phyloP scores from a whole-genome alignment of 2,888 invertebrate species.

The Agrotis puta region DNA sequence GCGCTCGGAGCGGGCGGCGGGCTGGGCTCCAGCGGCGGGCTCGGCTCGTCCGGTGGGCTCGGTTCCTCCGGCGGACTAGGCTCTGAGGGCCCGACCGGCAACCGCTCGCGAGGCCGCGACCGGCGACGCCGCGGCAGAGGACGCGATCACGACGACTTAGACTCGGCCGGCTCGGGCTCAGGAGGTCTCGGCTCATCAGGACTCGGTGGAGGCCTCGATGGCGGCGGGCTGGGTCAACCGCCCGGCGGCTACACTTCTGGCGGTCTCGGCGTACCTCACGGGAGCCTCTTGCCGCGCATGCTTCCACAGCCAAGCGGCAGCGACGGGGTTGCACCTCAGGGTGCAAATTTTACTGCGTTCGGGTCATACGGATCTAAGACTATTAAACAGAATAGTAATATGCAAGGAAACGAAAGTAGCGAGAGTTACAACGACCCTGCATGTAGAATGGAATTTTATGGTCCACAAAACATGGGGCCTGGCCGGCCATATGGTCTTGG shows the following conservation, averaged over 20 bases:
- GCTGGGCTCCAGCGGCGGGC: slow-evolving; percentile 72
- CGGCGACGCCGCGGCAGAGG: slow-evolving; percentile 87
- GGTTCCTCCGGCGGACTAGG: slow-evolving; percentile 69
- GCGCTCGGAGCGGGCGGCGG: slow-evolving; percentile 70
- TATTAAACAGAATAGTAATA: slow-evolving; percentile 71
- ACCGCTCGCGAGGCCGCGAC: slow-evolving; percentile 80
- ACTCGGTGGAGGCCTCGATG: slow-evolving; percentile 72
- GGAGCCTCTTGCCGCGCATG: slow-evolving; percentile 87
- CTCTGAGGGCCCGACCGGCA: slow-evolving; percentile 63
- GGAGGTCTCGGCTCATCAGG: slow-evolving; percentile 77
- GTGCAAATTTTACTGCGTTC: slow-evolving; percentile 87
- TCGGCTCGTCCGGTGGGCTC: slow-evolving; percentile 69
- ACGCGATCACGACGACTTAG: slow-evolving; percentile 80
- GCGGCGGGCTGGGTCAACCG: slow-evolving; percentile 77
- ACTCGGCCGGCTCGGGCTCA: slow-evolving; percentile 72
- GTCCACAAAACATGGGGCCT: slow-evolving; percentile 81
- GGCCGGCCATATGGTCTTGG: slow-evolving; percentile 79
- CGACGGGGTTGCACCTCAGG: slow-evolving; percentile 79
- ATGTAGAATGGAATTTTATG: slow-evolving; percentile 77
- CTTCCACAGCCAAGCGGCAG: slow-evolving; percentile 79
- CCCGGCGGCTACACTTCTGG: slow-evolving; percentile 81
- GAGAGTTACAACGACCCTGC: slow-evolving; percentile 72
- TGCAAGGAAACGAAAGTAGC: slow-evolving; percentile 69
- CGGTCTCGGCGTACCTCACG: slow-evolving; percentile 87
- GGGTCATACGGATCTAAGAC: slow-evolving; percentile 84